A percentile compares a stretch with the other conserved stretches of the same genome.
Conservation (phyloP, 2,888 invertebrate genomes). For the Ormyrus pomaceus region DNA sequence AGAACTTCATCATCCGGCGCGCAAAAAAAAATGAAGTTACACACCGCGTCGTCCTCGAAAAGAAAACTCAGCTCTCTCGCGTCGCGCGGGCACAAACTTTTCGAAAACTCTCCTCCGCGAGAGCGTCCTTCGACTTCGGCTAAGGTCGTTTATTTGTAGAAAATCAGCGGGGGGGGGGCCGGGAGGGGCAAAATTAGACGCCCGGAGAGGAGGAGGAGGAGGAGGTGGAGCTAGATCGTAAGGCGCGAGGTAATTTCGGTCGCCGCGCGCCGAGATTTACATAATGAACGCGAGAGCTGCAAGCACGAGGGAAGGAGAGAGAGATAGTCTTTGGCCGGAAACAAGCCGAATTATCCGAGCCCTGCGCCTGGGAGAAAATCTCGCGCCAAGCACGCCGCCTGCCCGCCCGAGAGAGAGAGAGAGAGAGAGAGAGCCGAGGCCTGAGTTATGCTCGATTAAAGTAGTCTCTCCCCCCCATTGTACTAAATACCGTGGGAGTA, state of each 20-base stretch:
- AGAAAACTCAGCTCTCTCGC: slow-evolving; percentile 19
- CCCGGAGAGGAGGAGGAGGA: not conserved
- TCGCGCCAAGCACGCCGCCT: not conserved
- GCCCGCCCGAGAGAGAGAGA: too few relatives aligned
- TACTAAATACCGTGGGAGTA: slow-evolving; percentile 47
- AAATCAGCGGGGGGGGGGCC: slow-evolving; percentile 19
- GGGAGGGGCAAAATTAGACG: not conserved
- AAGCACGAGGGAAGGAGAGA: not conserved
- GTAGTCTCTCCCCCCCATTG: slow-evolving; percentile 7
- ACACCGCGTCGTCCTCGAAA: not conserved
- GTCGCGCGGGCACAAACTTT: not conserved
- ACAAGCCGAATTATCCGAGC: slow-evolving; percentile 48
- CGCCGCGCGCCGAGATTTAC: slow-evolving; percentile 44
- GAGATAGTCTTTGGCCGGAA: slow-evolving; percentile 41
- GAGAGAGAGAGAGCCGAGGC: too few relatives aligned
- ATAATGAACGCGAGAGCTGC: slow-evolving; percentile 36
- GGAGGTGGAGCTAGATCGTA: slow-evolving; percentile 1
- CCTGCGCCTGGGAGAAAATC: slow-evolving; percentile 16
- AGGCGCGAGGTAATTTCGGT: slow-evolving; percentile 47
- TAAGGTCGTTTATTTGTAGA: slow-evolving; percentile 36
- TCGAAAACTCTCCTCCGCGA: not conserved
- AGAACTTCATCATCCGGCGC: not conserved
- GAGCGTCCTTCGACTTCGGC: not conserved
- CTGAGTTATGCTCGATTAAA: slow-evolving; percentile 52
- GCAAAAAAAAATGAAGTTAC: slow-evolving; percentile 4